Evolutionary conservation across 2,113 vertebrate genomes (phyloP).

Genomic region (Scomber colias): DNA sequence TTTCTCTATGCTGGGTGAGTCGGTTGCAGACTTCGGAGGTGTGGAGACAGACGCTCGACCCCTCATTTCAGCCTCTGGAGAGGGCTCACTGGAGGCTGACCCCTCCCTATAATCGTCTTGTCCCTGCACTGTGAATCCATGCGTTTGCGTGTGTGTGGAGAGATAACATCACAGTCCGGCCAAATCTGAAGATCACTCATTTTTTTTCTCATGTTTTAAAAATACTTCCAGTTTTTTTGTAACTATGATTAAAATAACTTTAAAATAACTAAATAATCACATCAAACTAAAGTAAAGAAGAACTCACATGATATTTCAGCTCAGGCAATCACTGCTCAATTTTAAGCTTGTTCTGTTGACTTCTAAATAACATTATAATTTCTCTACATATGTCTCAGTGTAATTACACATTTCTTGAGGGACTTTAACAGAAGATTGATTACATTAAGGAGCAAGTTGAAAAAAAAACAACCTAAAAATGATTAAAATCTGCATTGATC

Average conservation of each 20-base stretch:
- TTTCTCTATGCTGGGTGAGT: conserved; percentile 39
- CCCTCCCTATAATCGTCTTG: conserved; percentile 35
- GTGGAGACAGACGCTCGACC: conserved; percentile 35
- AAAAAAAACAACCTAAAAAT: too few species aligned
- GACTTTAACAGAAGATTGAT: not conserved
- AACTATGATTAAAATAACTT: too few species aligned
- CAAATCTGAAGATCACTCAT: conserved; percentile 10
- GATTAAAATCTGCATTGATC: not conserved
- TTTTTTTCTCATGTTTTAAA: not conserved
- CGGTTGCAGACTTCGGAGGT: conserved; percentile 20
- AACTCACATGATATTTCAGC: too few species aligned
- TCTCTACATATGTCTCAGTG: too few species aligned
- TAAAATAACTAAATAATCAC: too few species aligned
- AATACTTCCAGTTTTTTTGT: not conserved
- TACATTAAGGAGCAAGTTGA: not conserved
- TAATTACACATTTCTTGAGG: not conserved
- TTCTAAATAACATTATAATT: too few species aligned
- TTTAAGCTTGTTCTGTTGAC: too few species aligned
- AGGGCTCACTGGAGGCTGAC: conserved; percentile 44
- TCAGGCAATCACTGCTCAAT: too few species aligned
- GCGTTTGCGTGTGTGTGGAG: conserved; percentile 39
- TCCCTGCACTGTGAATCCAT: conserved; percentile 64
- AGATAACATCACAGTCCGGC: conserved; percentile 62
- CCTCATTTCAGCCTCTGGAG: conserved; percentile 31
- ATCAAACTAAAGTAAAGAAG: too few species aligned